Evolutionary conservation across 2,113 vertebrate species (phyloP).

Genomic region (Terrapene triunguis): DNA sequence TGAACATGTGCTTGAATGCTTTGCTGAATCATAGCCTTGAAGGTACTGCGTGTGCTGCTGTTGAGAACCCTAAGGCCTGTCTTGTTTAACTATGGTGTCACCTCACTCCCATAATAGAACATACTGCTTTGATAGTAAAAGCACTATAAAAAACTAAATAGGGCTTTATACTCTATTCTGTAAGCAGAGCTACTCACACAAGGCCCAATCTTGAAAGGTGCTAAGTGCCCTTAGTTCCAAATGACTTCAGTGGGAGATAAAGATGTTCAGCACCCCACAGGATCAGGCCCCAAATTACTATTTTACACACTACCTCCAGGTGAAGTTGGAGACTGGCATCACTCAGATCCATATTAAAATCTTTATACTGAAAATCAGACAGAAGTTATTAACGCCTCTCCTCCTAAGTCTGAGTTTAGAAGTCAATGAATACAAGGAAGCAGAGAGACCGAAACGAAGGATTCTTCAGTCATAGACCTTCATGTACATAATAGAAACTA

Average conservation of each 20-base stretch:
- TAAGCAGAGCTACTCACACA: background rate
- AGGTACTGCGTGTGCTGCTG: background rate
- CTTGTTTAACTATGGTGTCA: background rate
- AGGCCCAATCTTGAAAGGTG: conserved; percentile 65
- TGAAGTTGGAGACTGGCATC: background rate
- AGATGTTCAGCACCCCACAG: conserved; percentile 27
- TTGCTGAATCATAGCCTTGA: background rate
- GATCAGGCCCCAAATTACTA: conserved; percentile 29
- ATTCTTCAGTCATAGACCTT: conserved; percentile 11
- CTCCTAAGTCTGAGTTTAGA: background rate
- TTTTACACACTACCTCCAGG: background rate
- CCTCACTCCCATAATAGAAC: background rate
- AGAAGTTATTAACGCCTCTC: background rate
- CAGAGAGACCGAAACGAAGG: background rate
- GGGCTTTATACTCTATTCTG: background rate
- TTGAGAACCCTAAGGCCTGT: background rate
- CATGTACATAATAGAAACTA: conserved; percentile 38
- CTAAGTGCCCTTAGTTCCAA: accelerated
- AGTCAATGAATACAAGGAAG: background rate
- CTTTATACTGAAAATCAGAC: accelerated
- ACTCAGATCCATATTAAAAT: background rate
- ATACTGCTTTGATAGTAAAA: background rate
- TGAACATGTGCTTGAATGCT: background rate
- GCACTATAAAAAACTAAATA: background rate
- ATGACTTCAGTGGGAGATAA: conserved; percentile 56